Percentiles rank a stretch among this genome's conserved stretches.
Evolutionary conservation across 2,888 invertebrate species (phyloP).

Genomic region (Cantharis nigra): DNA sequence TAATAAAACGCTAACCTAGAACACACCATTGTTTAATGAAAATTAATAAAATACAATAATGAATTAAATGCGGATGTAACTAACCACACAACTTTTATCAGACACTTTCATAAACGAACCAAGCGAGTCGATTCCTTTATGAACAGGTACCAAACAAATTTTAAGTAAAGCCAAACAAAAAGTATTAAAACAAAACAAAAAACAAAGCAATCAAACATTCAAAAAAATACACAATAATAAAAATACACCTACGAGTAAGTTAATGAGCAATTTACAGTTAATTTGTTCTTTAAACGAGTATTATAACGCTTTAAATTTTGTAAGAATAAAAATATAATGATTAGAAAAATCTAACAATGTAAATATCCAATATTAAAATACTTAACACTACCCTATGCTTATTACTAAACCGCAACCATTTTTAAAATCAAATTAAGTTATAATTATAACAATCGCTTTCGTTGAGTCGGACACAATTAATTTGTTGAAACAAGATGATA

Average conservation of each 20-base stretch:
- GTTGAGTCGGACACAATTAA: constrained; percentile 10
- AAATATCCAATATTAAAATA: constrained; percentile 32
- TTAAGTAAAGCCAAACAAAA: not conserved
- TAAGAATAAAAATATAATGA: constrained; percentile 22
- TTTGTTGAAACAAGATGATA: constrained; percentile 6
- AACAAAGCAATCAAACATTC: not conserved
- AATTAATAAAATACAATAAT: constrained; percentile 69
- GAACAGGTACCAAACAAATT: not conserved
- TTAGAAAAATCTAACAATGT: constrained; percentile 30
- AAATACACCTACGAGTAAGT: constrained; percentile 38
- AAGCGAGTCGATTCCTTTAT: not conserved
- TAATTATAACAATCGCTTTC: not conserved
- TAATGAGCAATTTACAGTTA: constrained; percentile 34
- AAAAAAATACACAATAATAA: constrained; percentile 56
- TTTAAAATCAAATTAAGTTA: constrained; percentile 15
- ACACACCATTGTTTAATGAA: constrained; percentile 76
- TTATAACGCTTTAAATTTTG: constrained; percentile 6
- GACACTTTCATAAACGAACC: constrained; percentile 5
- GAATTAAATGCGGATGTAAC: constrained; percentile 67
- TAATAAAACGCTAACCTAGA: constrained; percentile 49
- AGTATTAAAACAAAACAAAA: not conserved
- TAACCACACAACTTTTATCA: constrained; percentile 49
- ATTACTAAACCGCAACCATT: constrained; percentile 31
- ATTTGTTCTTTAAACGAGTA: not conserved
- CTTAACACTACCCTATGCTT: constrained; percentile 27